phyloP scores from a whole-genome alignment of 1,140 invertebrate species.

The Caenorhabditis briggsae region DNA sequence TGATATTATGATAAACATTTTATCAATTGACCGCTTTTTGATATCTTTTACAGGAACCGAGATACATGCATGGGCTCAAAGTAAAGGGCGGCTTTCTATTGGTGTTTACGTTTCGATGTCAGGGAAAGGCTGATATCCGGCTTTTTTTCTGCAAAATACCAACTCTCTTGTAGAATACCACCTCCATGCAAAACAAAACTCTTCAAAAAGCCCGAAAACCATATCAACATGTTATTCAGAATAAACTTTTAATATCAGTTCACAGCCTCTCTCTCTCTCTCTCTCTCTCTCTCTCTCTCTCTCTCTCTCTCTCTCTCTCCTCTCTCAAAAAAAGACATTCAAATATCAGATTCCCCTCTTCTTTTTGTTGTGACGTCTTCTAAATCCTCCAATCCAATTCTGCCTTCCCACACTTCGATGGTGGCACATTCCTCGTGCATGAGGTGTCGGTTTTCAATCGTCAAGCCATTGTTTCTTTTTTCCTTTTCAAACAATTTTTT shows the following conservation, averaged over 20 bases:
- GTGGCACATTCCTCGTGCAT: conserved; percentile 46
- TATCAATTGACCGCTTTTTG: too few relatives aligned
- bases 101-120: too few relatives aligned
- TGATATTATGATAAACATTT: too few relatives aligned
- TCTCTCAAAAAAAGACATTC: not conserved
- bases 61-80: too few relatives aligned
- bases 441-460: conserved; percentile 39
- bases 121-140: too few relatives aligned
- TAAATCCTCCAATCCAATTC: not conserved
- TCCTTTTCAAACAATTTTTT: not conserved
- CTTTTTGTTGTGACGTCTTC: conserved; percentile 7
- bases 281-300: too few relatives aligned
- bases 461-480: not conserved
- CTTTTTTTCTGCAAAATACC: too few relatives aligned
- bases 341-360: not conserved
- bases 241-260: not conserved
- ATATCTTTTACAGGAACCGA: too few relatives aligned
- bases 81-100: too few relatives aligned
- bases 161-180: too few relatives aligned
- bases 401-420: not conserved
- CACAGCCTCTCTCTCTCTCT: not conserved
- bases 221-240: not conserved
- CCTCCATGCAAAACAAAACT: not conserved
- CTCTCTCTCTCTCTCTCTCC: too few relatives aligned
- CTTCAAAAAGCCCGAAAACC: not conserved